Evolutionary conservation across 2,797 vertebrate genomes (phyloP).

Genomic region (Alfaro cultratus): DNA sequence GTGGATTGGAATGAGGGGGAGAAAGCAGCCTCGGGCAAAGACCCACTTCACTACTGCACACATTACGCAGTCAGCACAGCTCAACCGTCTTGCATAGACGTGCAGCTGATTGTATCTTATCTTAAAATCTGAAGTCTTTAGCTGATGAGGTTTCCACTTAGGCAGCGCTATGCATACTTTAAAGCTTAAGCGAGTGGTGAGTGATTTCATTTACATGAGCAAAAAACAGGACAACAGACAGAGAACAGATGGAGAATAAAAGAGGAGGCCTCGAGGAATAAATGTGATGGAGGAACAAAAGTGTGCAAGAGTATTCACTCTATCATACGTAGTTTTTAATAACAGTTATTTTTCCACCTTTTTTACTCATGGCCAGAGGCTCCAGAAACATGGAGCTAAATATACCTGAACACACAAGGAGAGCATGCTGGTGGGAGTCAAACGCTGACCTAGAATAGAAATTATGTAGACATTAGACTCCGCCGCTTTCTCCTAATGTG

Average conservation of each 20-base stretch:
- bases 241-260: slow-evolving; percentile 34
- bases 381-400: slow-evolving; percentile 63
- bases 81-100: slow-evolving; percentile 43
- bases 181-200: slow-evolving; percentile 55
- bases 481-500: not conserved
- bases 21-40: slow-evolving; percentile 54
- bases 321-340: slow-evolving; percentile 52
- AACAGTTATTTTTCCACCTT: slow-evolving; percentile 60
- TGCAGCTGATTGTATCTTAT: slow-evolving; percentile 42
- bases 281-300: slow-evolving; percentile 28
- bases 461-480: slow-evolving; percentile 32
- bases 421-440: slow-evolving; percentile 16
- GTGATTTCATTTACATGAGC: slow-evolving; percentile 52
- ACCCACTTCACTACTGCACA: slow-evolving; percentile 48
- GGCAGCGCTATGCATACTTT: slow-evolving; percentile 22
- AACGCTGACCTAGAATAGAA: not conserved
- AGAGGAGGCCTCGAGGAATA: slow-evolving; percentile 26
- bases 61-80: slow-evolving; percentile 37
- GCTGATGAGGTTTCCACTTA: slow-evolving; percentile 15
- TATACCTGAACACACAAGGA: slow-evolving; percentile 61
- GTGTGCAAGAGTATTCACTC: slow-evolving; percentile 41
- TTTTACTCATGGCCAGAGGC: slow-evolving; percentile 57
- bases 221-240: slow-evolving; percentile 28
- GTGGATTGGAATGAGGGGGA: slow-evolving; percentile 16
- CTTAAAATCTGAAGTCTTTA: slow-evolving; percentile 8